These are phyloP conservation scores for Ictalurus furcatus DNA, from an alignment of 2,113 vertebrate species.

Conservation along the genomic window DNA sequence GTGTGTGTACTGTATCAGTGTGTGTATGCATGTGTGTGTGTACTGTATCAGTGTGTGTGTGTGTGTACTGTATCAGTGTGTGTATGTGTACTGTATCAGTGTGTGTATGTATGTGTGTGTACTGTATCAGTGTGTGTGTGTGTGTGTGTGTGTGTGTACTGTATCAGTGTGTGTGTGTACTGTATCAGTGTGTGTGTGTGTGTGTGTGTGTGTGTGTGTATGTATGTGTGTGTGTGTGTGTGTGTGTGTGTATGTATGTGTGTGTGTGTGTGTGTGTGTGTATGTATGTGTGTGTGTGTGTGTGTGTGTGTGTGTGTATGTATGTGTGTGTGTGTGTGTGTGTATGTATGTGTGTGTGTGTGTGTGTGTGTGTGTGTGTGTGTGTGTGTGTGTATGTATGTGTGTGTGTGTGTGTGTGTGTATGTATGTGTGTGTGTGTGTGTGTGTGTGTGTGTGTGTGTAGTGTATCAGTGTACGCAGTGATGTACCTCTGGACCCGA, in stretches of 20 bases:
- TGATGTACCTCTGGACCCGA: slow-evolving; percentile 79
- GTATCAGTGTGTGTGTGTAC: too few relatives aligned
- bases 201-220: too few relatives aligned
- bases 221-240: background rate
- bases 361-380: background rate
- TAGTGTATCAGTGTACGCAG: background rate
- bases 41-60: background rate
- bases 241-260: background rate
- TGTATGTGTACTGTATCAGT: too few relatives aligned
- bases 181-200: too few relatives aligned
- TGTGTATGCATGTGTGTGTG: background rate
- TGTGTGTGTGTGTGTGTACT: background rate
- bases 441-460: background rate
- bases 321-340: too few relatives aligned
- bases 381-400: too few relatives aligned
- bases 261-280: too few relatives aligned
- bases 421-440: background rate
- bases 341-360: background rate
- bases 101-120: too few relatives aligned
- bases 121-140: background rate
- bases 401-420: background rate
- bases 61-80: too few relatives aligned
- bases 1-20: background rate
- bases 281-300: background rate
- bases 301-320: background rate